These are phyloP conservation scores for Sphyrna mokarran DNA, from an alignment of 2,113 vertebrate genomes.

Conservation along the genomic window DNA sequence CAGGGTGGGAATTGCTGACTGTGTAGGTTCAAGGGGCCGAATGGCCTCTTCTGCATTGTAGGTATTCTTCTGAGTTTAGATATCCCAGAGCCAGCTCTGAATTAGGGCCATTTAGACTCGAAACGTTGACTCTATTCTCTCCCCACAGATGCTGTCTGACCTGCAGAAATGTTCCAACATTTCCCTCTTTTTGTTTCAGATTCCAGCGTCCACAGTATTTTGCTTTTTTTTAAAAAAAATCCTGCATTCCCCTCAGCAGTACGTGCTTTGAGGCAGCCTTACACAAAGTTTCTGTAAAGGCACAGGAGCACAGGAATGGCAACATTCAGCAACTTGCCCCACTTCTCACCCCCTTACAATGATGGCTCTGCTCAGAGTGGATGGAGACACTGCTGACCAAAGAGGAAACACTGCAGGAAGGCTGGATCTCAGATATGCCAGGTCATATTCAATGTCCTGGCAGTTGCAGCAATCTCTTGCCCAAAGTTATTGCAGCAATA, in stretches of 20 bases:
- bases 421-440: neutral
- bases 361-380: neutral
- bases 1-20: no score
- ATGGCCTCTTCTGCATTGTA: no score
- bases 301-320: neutral
- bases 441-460: neutral
- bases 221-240: no score
- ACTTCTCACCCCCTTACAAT: neutral
- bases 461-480: neutral
- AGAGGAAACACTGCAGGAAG: neutral
- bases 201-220: no score
- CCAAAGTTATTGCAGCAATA: neutral
- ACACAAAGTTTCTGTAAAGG: neutral
- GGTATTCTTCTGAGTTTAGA: no score
- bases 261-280: neutral
- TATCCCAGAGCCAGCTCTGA: no score
- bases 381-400: neutral
- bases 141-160: no score
- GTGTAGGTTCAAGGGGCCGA: no score
- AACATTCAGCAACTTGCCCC: neutral
- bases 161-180: no score
- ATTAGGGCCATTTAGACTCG: no score
- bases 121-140: no score
- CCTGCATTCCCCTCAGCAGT: neutral
- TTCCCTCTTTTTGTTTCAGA: no score